Evolutionary conservation across 2,888 invertebrate genomes (phyloP).

Genomic region (Tachina fera): DNA sequence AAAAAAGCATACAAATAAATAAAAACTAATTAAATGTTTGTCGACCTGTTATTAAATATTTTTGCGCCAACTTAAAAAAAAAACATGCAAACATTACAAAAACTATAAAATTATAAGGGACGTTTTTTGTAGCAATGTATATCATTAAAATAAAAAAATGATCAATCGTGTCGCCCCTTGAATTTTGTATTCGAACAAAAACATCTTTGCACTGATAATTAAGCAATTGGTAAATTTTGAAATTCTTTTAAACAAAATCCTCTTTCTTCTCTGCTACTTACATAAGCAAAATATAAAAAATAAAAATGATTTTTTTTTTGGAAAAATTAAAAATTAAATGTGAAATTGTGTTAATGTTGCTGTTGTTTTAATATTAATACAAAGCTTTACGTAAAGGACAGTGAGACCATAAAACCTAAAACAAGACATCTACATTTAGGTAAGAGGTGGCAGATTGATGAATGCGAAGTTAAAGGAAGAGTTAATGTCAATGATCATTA

Average conservation of each 20-base stretch:
- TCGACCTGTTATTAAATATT: slow-evolving; percentile 44
- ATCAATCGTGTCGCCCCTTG: neutral
- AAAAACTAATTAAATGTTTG: slow-evolving; percentile 38
- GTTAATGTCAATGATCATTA: slow-evolving; percentile 23
- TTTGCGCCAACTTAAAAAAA: slow-evolving; percentile 43
- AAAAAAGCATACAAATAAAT: slow-evolving; percentile 54
- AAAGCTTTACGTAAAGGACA: slow-evolving; percentile 39
- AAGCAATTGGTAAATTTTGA: slow-evolving; percentile 39
- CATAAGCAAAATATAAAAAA: slow-evolving; percentile 26
- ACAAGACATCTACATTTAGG: slow-evolving; percentile 24
- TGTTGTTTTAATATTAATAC: slow-evolving; percentile 20
- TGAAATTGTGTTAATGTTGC: slow-evolving; percentile 14
- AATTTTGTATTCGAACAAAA: slow-evolving; percentile 28
- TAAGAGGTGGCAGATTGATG: neutral
- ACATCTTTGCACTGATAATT: slow-evolving; percentile 52
- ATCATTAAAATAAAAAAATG: neutral
- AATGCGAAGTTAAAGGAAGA: slow-evolving; percentile 16
- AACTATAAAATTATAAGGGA: slow-evolving; percentile 35
- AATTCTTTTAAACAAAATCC: slow-evolving; percentile 26
- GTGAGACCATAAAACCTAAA: slow-evolving; percentile 41
- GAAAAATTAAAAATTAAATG: slow-evolving; percentile 20
- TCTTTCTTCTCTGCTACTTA: slow-evolving; percentile 23
- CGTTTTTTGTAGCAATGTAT: neutral
- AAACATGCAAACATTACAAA: slow-evolving; percentile 62
- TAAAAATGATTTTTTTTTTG: neutral